phyloP scores from a whole-genome alignment of 2,113 vertebrate species.

The Gymnobelideus leadbeateri region DNA sequence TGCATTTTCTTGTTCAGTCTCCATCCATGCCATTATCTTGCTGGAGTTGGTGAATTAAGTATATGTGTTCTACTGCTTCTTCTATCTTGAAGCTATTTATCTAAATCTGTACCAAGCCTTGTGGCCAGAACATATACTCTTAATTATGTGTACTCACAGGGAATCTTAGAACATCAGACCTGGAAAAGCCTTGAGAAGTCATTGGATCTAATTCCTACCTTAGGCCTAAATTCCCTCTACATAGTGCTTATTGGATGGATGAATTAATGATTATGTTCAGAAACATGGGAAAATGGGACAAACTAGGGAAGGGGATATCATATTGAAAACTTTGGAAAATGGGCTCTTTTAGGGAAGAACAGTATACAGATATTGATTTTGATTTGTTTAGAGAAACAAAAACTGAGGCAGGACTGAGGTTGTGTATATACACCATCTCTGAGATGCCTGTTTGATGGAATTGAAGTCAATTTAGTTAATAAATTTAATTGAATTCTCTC shows the following conservation, averaged over 20 bases:
- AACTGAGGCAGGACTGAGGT: background rate
- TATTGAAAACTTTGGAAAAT: background rate
- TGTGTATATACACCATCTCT: background rate
- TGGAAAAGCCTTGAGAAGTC: background rate
- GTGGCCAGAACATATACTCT: background rate
- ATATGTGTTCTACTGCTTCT: background rate
- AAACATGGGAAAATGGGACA: background rate
- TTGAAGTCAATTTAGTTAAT: conserved; percentile 37
- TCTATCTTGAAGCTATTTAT: background rate
- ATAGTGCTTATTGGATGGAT: background rate
- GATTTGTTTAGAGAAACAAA: background rate
- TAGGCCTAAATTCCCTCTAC: background rate
- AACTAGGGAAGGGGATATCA: background rate
- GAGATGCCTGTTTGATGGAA: background rate
- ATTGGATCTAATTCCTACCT: background rate
- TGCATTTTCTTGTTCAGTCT: background rate
- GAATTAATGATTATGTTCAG: background rate
- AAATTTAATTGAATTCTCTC: conserved; percentile 44
- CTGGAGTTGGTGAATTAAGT: background rate
- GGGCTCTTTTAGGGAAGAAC: background rate
- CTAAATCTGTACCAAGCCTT: background rate
- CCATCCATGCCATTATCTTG: background rate
- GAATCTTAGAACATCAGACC: background rate
- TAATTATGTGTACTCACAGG: background rate
- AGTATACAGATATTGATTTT: background rate